These are phyloP conservation scores for Bombyx mori DNA, from an alignment of 1,140 invertebrate genomes.

Conservation along the genomic window ASM3026992v2 NC_085109.1:7320001-7320500, in stretches of 20 bases:
- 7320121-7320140: background rate
- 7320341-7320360: too few species aligned
- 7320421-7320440: too few species aligned
- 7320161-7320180: slow-evolving; percentile 78
- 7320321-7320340: background rate
- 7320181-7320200: slow-evolving; percentile 76
- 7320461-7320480: too few species aligned
- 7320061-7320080: background rate
- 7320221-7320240: slow-evolving; percentile 97
- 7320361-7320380: background rate
- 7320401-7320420: too few species aligned
- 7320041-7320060: background rate
- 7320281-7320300: slow-evolving; percentile 97
- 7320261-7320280: slow-evolving; percentile 93
- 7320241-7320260: slow-evolving; percentile 91
- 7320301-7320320: slow-evolving; percentile 8
- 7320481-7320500: too few species aligned
- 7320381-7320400: slow-evolving; percentile 1
- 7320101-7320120: background rate
- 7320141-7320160: background rate
- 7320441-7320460: too few species aligned
- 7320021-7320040: slow-evolving; percentile 67
- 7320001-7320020: slow-evolving; percentile 86
- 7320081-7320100: background rate
- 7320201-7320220: slow-evolving; percentile 85